Evolutionary conservation across 2,113 vertebrate species (phyloP).

Genomic region (Sander vitreus): DNA sequence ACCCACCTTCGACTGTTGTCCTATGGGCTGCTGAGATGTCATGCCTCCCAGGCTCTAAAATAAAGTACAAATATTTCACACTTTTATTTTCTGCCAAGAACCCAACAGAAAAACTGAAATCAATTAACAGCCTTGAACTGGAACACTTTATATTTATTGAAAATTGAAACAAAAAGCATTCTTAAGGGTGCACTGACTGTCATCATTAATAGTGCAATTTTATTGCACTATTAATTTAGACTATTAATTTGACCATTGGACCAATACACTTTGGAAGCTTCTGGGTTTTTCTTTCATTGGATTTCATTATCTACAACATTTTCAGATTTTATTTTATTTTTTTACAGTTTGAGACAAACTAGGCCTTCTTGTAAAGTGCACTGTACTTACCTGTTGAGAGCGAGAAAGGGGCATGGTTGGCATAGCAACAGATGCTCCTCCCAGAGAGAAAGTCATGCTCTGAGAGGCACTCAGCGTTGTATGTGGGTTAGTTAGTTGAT

Average conservation of each 20-base stretch:
- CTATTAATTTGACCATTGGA: no score
- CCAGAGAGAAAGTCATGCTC: conserved; percentile 95
- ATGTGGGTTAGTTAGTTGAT: conserved; percentile 80
- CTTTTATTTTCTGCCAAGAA: not conserved
- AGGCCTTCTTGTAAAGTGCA: not conserved
- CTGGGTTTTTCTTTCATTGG: not conserved
- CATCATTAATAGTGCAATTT: not conserved
- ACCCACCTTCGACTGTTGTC: conserved; percentile 83
- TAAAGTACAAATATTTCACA: conserved; percentile 7
- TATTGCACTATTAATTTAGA: not conserved
- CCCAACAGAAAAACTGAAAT: not conserved
- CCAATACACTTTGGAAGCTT: not conserved
- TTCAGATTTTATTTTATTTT: not conserved
- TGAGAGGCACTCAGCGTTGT: conserved; percentile 91
- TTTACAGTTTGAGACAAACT: not conserved
- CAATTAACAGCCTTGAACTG: not conserved
- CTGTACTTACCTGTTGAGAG: conserved; percentile 72
- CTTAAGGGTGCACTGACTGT: not conserved
- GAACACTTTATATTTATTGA: not conserved
- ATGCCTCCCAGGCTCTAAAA: conserved; percentile 87
- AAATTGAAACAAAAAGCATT: not conserved
- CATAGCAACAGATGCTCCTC: conserved; percentile 75
- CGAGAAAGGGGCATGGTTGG: conserved; percentile 70
- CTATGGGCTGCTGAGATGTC: conserved; percentile 84
- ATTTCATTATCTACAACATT: not conserved